These are phyloP conservation scores for Montipora capricornis DNA, from an alignment of 64 coral and sea anemone species.

Conservation along the genomic window DNA sequence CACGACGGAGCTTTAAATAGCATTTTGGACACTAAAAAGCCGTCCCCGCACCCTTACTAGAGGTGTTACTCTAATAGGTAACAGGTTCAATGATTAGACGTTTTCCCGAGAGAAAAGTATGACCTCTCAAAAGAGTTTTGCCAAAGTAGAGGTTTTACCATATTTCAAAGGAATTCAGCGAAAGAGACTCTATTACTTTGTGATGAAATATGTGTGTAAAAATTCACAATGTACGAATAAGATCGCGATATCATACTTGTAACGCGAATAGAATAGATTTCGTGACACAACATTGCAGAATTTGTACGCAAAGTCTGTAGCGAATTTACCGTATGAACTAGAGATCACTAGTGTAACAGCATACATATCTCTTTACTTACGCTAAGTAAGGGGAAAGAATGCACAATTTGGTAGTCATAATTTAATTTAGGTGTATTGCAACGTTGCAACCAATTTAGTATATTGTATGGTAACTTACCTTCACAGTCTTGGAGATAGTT, in stretches of 20 bases:
- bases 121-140: neutral
- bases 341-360: neutral
- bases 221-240: neutral
- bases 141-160: neutral
- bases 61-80: conserved; percentile 1
- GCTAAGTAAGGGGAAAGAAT: neutral
- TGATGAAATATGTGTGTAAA: neutral
- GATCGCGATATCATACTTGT: neutral
- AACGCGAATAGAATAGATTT: neutral
- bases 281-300: neutral
- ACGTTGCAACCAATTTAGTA: neutral
- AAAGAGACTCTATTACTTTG: neutral
- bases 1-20: neutral
- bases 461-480: conserved; percentile 4
- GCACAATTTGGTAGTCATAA: neutral
- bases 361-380: neutral
- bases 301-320: neutral
- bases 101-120: neutral
- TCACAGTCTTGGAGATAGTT: conserved; percentile 34
- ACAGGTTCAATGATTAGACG: neutral
- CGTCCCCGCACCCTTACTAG: neutral
- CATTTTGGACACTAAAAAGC: neutral
- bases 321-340: conserved; percentile 2
- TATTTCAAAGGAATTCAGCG: neutral
- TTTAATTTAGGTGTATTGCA: conserved; percentile 8